phyloP scores from a whole-genome alignment of 1,140 invertebrate species.

The Dreissena rostriformis region DNA sequence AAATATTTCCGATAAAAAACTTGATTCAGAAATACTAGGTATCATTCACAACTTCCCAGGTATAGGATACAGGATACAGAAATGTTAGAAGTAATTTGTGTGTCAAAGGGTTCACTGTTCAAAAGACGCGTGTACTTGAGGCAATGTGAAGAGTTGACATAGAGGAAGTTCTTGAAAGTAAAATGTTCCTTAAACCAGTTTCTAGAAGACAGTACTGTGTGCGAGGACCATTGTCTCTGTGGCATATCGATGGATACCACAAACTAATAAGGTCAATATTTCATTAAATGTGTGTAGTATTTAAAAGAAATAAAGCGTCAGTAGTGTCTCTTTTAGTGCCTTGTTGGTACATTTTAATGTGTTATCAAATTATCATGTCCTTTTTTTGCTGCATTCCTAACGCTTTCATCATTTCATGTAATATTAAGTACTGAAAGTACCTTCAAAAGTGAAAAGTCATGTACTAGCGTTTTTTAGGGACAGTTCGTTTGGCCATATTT shows the following conservation, averaged over 20 bases:
- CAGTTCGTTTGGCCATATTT: too few species aligned
- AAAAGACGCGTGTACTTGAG: constrained; percentile 36
- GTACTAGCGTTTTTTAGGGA: too few species aligned
- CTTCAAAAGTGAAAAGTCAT: background rate
- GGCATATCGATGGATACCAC: constrained; percentile 45
- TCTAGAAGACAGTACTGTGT: constrained; percentile 39
- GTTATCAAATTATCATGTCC: background rate
- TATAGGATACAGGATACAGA: constrained; percentile 9
- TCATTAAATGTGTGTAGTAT: background rate
- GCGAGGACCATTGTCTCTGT: constrained; percentile 41
- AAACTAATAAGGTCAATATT: constrained; percentile 36
- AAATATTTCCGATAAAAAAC: constrained; percentile 34
- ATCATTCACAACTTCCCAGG: too few species aligned
- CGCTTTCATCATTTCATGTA: background rate
- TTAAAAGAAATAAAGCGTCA: background rate
- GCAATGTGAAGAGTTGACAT: constrained; percentile 42
- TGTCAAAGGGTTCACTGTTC: constrained; percentile 29
- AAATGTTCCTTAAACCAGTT: constrained; percentile 36
- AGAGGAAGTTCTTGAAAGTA: constrained; percentile 38
- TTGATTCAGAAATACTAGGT: too few species aligned
- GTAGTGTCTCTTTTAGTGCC: background rate
- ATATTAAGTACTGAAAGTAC: background rate
- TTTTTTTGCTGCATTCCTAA: background rate
- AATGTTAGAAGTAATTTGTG: constrained; percentile 41
- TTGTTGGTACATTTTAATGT: background rate